phyloP scores from a whole-genome alignment of 2,113 vertebrate genomes.

The Corynorhinus townsendii region DNA sequence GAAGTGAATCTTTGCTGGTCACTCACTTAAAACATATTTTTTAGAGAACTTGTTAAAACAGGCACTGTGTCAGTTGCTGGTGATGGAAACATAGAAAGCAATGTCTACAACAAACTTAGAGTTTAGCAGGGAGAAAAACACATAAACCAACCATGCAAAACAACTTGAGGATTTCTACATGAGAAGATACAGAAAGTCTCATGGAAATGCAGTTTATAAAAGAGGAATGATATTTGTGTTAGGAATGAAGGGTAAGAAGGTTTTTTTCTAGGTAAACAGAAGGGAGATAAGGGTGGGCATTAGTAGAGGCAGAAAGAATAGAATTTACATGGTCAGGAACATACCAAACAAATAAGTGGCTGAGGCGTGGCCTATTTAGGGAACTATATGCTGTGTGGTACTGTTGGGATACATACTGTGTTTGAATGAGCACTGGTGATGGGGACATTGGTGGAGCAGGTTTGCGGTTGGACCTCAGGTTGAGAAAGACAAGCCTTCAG shows the following conservation, averaged over 20 bases:
- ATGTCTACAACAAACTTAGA: background rate
- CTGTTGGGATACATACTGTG: background rate
- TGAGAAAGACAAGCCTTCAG: background rate
- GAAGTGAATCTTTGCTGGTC: background rate
- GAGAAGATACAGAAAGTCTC: background rate
- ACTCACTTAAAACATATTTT: background rate
- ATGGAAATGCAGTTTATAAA: background rate
- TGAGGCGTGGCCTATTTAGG: rapidly evolving
- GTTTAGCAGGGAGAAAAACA: background rate
- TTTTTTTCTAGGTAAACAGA: background rate
- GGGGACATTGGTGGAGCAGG: rapidly evolving
- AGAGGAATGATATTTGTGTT: background rate
- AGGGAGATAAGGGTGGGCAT: background rate
- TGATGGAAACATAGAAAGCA: background rate
- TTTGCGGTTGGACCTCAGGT: background rate
- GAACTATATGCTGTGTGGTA: background rate
- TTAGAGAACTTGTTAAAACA: background rate
- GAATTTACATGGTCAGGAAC: background rate
- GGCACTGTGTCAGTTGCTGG: background rate
- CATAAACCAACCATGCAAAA: background rate
- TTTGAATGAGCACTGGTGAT: background rate
- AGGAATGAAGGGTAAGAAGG: background rate
- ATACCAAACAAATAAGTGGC: background rate
- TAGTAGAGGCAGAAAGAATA: background rate
- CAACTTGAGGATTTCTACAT: background rate